These are phyloP conservation scores for Cerastoderma edule DNA, from an alignment of 2,888 invertebrate genomes.

Conservation along the genomic window DNA sequence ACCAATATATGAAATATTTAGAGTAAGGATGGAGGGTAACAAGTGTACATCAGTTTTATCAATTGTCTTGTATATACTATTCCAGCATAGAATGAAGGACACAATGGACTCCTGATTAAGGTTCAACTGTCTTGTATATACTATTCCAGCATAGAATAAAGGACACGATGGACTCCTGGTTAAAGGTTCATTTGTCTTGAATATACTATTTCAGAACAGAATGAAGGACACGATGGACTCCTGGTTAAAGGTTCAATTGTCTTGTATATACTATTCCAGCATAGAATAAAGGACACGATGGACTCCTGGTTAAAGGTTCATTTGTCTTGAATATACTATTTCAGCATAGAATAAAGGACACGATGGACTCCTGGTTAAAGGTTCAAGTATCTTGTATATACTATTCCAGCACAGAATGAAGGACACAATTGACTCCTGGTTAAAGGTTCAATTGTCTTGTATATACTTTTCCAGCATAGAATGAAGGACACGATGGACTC, in stretches of 20 bases:
- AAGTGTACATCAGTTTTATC: no score
- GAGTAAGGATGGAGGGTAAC: no score
- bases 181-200: conserved; percentile 83
- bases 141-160: conserved; percentile 80
- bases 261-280: conserved; percentile 64
- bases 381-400: neutral
- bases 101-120: neutral
- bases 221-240: neutral
- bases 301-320: conserved; percentile 83
- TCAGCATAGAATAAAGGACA: no score
- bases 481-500: neutral
- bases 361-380: neutral
- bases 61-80: neutral
- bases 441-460: conserved; percentile 83
- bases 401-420: conserved; percentile 80
- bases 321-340: conserved; percentile 83
- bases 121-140: neutral
- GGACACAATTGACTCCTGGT: conserved; percentile 82
- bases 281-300: conserved; percentile 81
- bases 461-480: no score
- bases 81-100: neutral
- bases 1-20: no score
- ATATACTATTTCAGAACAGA: no score
- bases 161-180: conserved; percentile 82
- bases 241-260: neutral